These are phyloP conservation scores for Equus przewalskii DNA, from an alignment of 2,113 vertebrate genomes.

Conservation along the genomic window DNA sequence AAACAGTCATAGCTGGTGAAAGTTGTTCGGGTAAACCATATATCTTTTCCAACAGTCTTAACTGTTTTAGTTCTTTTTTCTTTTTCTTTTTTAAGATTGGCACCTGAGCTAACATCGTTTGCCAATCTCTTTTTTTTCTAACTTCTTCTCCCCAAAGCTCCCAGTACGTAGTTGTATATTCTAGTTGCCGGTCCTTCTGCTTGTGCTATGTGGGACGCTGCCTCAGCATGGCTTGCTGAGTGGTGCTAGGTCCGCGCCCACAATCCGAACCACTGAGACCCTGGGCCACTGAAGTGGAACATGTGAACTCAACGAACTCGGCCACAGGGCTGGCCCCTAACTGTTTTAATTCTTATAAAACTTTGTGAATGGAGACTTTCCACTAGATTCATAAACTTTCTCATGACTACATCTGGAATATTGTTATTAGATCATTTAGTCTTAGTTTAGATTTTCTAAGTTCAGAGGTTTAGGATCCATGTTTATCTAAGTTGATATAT, in stretches of 20 bases:
- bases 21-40: neutral
- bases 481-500: neutral
- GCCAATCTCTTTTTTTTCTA: no score
- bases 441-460: slow-evolving; percentile 38
- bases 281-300: no score
- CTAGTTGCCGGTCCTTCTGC: no score
- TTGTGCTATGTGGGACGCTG: no score
- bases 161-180: no score
- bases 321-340: neutral
- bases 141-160: no score
- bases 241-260: no score
- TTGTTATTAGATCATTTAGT: slow-evolving; percentile 26
- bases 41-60: neutral
- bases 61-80: slow-evolving; percentile 1
- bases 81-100: no score
- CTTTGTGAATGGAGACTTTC: neutral
- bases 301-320: no score
- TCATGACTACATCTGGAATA: neutral
- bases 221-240: no score
- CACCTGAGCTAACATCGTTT: no score
- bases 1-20: neutral
- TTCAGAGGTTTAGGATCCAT: slow-evolving; percentile 21
- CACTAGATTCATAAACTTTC: neutral
- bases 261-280: no score
- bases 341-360: neutral